Evolutionary conservation across 2,888 invertebrate species (phyloP).

Genomic region (Belgica antarctica): DNA sequence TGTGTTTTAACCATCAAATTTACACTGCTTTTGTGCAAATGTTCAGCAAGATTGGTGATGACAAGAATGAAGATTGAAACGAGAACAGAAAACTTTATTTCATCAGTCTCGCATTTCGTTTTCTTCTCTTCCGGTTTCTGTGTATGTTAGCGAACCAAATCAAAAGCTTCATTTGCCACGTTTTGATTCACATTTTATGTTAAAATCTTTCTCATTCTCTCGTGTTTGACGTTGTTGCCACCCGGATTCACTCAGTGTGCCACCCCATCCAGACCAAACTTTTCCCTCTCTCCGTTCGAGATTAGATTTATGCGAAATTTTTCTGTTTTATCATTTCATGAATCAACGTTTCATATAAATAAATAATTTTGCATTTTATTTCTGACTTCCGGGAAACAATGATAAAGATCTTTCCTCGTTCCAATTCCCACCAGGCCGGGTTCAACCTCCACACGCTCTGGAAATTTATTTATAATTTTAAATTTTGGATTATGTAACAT

Average conservation of each 20-base stretch:
- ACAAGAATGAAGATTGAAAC: too few relatives aligned
- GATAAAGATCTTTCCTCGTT: slow-evolving; percentile 11
- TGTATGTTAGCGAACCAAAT: neutral
- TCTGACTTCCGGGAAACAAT: slow-evolving; percentile 24
- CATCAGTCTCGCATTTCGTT: too few relatives aligned
- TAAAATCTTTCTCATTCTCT: neutral
- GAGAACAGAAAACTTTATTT: too few relatives aligned
- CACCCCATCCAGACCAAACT: neutral
- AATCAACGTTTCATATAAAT: slow-evolving; percentile 25
- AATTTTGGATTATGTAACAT: neutral
- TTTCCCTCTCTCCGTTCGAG: neutral
- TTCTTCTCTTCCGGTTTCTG: neutral
- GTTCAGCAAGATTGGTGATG: too few relatives aligned
- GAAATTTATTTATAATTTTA: slow-evolving; percentile 30
- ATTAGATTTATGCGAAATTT: slow-evolving; percentile 30
- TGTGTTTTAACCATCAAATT: too few relatives aligned
- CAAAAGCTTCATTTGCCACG: neutral
- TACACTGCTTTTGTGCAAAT: too few relatives aligned
- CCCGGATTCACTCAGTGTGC: too few relatives aligned
- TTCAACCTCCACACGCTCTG: neutral
- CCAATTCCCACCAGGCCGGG: neutral
- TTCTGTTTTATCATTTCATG: slow-evolving; percentile 20
- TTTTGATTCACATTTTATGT: neutral
- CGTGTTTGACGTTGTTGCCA: neutral
- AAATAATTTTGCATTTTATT: slow-evolving; percentile 37